Evolutionary conservation across 2,888 invertebrate genomes (phyloP), one percentile per base, ranked within the genome.

Genomic region (Zygothrica quintamaculata): DNA sequence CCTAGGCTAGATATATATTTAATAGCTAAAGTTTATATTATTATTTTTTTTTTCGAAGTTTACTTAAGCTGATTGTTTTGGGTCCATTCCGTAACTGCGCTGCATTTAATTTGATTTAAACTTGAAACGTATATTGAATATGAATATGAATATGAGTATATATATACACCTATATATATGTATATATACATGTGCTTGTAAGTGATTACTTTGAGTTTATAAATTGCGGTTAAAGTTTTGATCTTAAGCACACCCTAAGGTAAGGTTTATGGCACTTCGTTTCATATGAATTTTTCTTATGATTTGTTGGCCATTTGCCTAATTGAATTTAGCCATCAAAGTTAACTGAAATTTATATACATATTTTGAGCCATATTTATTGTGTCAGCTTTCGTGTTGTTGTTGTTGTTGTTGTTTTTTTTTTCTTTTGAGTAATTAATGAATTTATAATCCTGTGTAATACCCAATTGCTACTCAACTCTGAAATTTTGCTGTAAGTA

Each of bases 81-180:
- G 51, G 67, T 50, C 57, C 59, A 44, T 47, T 42, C 36, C 43
- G 31, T 18, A 42, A 15, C 36, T 25, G 52, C 46, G 36, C 44
- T 60, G 74, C 53, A 65, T 73, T 84, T 66, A 66, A 73, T 77
- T 68, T 73, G 67, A 79, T 77, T 65, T 75, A 65, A 73, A 59
- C 64, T 40, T 18, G 31, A 57, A 51, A 47, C 52, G 48, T 46
- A 64, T 69, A 65, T 74, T 46, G 67, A 37, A 55, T 44, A 40
- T 29, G 12, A 12, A 22, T 31, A 48, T 9, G 11, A 22, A 9
- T 11, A 33, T 5, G 29, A 29, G 26, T 26, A 8, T 26, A 8
- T 26, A 8, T 26, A 29, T 29, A 7, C n/a, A 9, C 4, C 4
- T 29, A 29, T 29, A 9, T 3, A n/a, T n/a, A 29, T 29, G 29